These are phyloP conservation scores for Drosophila picticornis DNA, from an alignment of 2,888 invertebrate genomes.

Conservation along the genomic window DNA sequence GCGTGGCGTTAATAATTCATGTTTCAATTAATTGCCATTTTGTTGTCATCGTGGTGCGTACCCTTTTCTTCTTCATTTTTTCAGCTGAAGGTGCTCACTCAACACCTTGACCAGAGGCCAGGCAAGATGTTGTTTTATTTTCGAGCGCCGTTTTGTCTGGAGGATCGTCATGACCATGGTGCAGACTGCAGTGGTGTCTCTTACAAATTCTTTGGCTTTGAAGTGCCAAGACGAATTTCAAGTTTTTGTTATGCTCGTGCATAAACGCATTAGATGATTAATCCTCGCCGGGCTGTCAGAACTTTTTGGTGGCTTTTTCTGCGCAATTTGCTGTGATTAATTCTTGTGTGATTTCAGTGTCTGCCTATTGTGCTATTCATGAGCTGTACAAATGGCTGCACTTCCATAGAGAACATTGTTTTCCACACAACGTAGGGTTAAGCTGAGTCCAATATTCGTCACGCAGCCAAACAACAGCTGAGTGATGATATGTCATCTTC, in stretches of 20 bases:
- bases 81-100: constrained; percentile 54
- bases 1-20: constrained; percentile 77
- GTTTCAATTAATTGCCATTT: constrained; percentile 82
- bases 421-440: constrained; percentile 33
- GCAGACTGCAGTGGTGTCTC: constrained; percentile 8
- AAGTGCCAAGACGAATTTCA: constrained; percentile 80
- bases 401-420: constrained; percentile 22
- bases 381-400: constrained; percentile 61
- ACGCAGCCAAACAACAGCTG: neutral
- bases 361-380: constrained; percentile 56
- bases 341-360: constrained; percentile 66
- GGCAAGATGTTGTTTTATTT: constrained; percentile 12
- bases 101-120: constrained; percentile 75
- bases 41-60: constrained; percentile 63
- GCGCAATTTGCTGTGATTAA: constrained; percentile 81
- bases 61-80: constrained; percentile 35
- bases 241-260: constrained; percentile 57
- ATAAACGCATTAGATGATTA: constrained; percentile 70
- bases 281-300: constrained; percentile 65
- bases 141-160: constrained; percentile 42
- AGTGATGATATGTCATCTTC: constrained; percentile 10
- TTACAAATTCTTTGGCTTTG: constrained; percentile 52
- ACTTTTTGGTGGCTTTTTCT: constrained; percentile 68
- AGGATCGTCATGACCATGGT: constrained; percentile 24
- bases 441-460: constrained; percentile 7